Evolutionary conservation across 53 echinoderm and acorn worm genomes (phyloP), one percentile per base, ranked within the genome.

Genomic region (Holothuria leucospilota): DNA sequence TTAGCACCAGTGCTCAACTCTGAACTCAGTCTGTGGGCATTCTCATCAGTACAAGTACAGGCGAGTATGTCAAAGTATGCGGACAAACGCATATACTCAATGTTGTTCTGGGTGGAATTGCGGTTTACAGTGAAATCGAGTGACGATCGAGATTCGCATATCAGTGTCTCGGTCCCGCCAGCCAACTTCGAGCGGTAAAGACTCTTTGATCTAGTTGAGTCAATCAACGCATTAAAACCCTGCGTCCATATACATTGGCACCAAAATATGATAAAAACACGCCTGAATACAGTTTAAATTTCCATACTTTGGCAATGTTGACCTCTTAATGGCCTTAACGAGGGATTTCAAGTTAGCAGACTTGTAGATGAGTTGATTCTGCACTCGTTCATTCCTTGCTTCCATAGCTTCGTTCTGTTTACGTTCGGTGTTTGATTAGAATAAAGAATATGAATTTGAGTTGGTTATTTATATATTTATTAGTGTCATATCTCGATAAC

Each of bases 211-310:
- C 51, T 75, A n/a, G 46, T 6, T 26, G 51, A 75, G 75, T 75
- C 75, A 75, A 75, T 75, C 75, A 75, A 75, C 75, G 41, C 75
- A 75, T 75, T 25, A 75, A 68, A 75, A 52, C 39, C 75, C 51
- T 75, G 5, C 26, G 25, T 51, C 8, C 51, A 49, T 42, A 49
- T 49, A 75, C 75, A 25, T 6, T 15, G 51, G 75, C 75, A 75
- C n/a, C 52, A 13, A 75, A n/a, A 49, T 75, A 24, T 49, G 51
- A 75, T 75, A 46, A 75, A 75, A 75, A 16, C 75, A 49, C 75
- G 75, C 39, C 52, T 14, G 51, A 72, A 74, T n/a, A 18, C 41
- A 49, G 25, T 25, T 23, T 29, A 24, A 68, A 28, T 75, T 26
- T 12, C 53, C 49, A 49, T 75, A 75, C 41, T 75, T 75, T 75